Conservation (phyloP, 2,113 vertebrate species). For the Ageneiosus marmoratus region DNA sequence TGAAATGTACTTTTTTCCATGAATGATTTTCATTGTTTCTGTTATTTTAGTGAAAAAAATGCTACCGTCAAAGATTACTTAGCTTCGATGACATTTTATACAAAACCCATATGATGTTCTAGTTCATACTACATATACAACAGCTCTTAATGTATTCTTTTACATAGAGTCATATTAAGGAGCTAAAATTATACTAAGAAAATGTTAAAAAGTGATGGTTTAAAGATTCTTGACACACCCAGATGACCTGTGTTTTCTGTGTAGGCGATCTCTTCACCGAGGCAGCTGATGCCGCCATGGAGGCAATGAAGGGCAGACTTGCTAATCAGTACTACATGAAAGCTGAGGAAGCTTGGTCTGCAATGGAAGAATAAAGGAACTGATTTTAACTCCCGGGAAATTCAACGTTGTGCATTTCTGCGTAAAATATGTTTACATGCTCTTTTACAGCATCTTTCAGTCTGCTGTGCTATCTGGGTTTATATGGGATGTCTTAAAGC, state of each 20-base stretch:
- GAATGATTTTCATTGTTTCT: neutral
- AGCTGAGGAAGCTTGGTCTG: conserved; percentile 91
- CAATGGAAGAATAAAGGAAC: conserved; percentile 81
- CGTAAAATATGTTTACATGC: conserved; percentile 43
- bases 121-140: neutral
- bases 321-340: conserved; percentile 94
- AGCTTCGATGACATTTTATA: too few relatives aligned
- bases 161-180: too few relatives aligned
- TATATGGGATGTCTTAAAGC: conserved; percentile 9
- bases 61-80: neutral
- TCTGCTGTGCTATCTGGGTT: conserved; percentile 26
- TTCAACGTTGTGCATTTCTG: conserved; percentile 12
- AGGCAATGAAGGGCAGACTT: conserved; percentile 92
- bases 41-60: neutral
- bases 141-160: neutral
- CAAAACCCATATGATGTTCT: neutral
- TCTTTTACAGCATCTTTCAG: conserved; percentile 32
- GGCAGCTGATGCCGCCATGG: conserved; percentile 91
- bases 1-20: neutral
- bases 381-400: neutral
- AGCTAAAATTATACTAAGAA: too few relatives aligned
- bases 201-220: neutral
- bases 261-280: conserved; percentile 92
- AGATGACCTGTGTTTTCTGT: conserved; percentile 7
- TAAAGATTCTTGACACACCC: neutral